Evolutionary conservation across 2,797 vertebrate genomes (phyloP), one percentile per base, ranked within the genome.

Genomic region (Ctenosaura bakeri): DNA sequence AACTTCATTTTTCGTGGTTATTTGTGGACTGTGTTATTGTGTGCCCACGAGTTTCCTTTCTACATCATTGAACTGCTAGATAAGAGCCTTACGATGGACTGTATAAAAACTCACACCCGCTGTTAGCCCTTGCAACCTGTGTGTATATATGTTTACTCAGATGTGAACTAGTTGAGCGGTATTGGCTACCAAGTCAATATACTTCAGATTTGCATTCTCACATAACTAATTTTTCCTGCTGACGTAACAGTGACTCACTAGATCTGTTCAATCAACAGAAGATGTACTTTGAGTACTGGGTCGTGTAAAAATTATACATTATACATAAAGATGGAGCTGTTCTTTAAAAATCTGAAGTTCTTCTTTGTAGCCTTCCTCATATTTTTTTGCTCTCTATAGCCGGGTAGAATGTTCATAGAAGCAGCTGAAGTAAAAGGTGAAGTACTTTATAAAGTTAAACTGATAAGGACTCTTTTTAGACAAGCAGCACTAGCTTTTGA

Each of bases 1-100:
- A 29, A 35, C 69, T 4, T 56, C 32, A 69, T 18, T 20, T 0
- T 0, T 0, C 85, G 7, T 2, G 22, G 42, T 46, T 46, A 4
- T 46, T 46, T 46, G 42, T 46, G 42, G 42, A 46, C 42, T 46
- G 42, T 46, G 42, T 50, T 77, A 52, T 18, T 32, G 79, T 54
- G 73, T n/a, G 52, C 50, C 26, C 24, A 64, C 35, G 26, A 38
- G 35, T 26, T 64, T 9, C 22, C 14, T 35, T 83, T 83, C 35
- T 38, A 24, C 26, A 10, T 42, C 64, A 1, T 38, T 38, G 82
- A 14, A 6, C 69, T 46, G 0, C 9, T 32, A 38, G 24, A 38
- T 14, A 32, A 56, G 52, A 14, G 18, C 6, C n/a, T 24, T 1
- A 1, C 42, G 18, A 74, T 35, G 73, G 52, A 35, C 71, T 29